Percentiles rank a stretch among this genome's conserved stretches.
These are phyloP conservation scores for Ostrea edulis DNA, from an alignment of 1,140 invertebrate genomes.

Conservation along the genomic window DNA sequence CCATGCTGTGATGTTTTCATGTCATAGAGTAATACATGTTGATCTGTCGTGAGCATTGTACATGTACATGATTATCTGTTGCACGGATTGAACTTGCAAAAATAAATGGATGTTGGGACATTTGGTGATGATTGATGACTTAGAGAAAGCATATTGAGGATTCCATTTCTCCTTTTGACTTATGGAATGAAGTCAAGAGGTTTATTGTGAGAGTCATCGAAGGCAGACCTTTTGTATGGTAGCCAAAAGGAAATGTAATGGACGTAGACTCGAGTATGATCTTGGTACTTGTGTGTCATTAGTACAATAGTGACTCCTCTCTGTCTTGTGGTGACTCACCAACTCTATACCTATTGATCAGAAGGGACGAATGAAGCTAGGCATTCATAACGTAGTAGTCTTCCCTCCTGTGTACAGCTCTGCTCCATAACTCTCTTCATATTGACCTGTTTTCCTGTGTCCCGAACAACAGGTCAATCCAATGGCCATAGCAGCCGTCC, in stretches of 20 bases:
- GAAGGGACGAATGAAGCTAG: background rate
- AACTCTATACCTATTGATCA: background rate
- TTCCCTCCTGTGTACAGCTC: background rate
- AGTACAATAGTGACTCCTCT: conserved; percentile 5
- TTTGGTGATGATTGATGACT: conserved; percentile 1
- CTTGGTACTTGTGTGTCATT: conserved; percentile 22
- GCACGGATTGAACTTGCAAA: background rate
- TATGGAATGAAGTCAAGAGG: conserved; percentile 28
- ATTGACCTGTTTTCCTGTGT: background rate
- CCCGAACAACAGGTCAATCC: background rate
- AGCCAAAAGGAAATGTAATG: background rate
- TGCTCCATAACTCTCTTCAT: background rate
- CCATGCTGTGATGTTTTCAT: background rate
- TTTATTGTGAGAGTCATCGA: conserved; percentile 24
- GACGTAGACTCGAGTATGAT: background rate
- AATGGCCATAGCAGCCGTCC: background rate
- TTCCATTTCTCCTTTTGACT: conserved; percentile 3
- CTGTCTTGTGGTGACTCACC: conserved; percentile 13
- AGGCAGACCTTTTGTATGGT: conserved; percentile 11
- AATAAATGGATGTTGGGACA: background rate
- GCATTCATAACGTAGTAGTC: background rate
- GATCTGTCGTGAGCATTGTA: background rate
- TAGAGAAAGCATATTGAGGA: background rate
- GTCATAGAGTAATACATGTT: background rate
- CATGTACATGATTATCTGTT: background rate